These are phyloP conservation scores for Harpagus bidentatus DNA, from an alignment of 2,113 vertebrate species.

Conservation along the genomic window DNA sequence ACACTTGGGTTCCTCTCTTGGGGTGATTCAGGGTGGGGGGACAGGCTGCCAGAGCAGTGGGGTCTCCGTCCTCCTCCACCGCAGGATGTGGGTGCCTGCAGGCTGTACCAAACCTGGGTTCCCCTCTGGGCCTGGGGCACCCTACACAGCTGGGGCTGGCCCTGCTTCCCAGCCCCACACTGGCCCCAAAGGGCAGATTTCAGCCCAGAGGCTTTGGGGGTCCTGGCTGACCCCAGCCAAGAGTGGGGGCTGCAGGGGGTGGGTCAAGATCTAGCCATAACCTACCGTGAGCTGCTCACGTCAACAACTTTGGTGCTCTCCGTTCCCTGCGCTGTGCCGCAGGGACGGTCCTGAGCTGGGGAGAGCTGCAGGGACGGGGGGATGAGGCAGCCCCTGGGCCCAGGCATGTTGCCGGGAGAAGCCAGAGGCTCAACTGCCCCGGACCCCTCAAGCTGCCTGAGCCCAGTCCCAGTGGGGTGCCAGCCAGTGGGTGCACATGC, in stretches of 20 bases:
- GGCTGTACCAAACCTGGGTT: not conserved
- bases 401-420: not conserved
- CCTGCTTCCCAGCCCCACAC: not conserved
- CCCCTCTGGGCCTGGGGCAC: no score
- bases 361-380: not conserved
- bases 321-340: rapidly evolving
- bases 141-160: not conserved
- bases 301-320: not conserved
- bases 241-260: not conserved
- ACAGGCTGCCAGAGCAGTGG: not conserved
- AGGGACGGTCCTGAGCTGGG: not conserved
- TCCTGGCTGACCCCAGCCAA: not conserved
- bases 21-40: rapidly evolving
- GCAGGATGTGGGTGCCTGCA: rapidly evolving
- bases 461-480: rapidly evolving
- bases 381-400: not conserved
- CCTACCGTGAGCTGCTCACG: rapidly evolving
- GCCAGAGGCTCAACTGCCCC: not conserved
- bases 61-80: not conserved
- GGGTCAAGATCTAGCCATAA: not conserved
- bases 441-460: not conserved
- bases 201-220: not conserved
- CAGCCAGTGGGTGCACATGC: rapidly evolving
- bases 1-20: not conserved
- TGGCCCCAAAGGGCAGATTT: not conserved